phyloP scores from a whole-genome alignment of 1,140 invertebrate species.

The Calosoma granatense region DNA sequence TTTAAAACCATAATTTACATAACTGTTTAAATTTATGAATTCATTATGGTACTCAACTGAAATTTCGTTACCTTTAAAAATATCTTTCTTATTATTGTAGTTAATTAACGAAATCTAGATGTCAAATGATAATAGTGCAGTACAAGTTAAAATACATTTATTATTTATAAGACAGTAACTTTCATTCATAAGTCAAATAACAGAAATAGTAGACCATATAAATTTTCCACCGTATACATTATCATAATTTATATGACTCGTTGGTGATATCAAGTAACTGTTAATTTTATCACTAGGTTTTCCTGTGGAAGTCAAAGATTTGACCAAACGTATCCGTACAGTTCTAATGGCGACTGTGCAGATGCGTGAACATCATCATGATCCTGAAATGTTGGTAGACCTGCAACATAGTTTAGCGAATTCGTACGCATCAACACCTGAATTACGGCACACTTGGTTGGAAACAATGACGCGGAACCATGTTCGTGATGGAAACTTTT shows the following conservation, averaged over 20 bases:
- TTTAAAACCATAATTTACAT: too few relatives aligned
- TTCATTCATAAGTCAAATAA: too few relatives aligned
- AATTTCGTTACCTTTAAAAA: too few relatives aligned
- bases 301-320: constrained; percentile 79
- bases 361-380: constrained; percentile 80
- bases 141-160: too few relatives aligned
- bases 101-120: background rate
- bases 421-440: constrained; percentile 88
- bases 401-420: constrained; percentile 88
- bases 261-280: constrained; percentile 10
- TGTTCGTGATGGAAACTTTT: constrained; percentile 64
- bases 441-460: constrained; percentile 86
- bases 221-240: too few relatives aligned
- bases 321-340: constrained; percentile 83
- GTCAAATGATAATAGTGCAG: background rate
- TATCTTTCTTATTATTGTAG: too few relatives aligned
- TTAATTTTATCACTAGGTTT: constrained; percentile 47
- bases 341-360: constrained; percentile 89
- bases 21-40: too few relatives aligned
- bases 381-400: constrained; percentile 85
- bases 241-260: too few relatives aligned
- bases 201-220: too few relatives aligned
- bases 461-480: constrained; percentile 86
- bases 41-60: too few relatives aligned
- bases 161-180: too few relatives aligned